Evolutionary conservation across 2,113 vertebrate species (phyloP), one percentile per base, ranked within the genome.

Genomic region (Corythaixoides concolor): DNA sequence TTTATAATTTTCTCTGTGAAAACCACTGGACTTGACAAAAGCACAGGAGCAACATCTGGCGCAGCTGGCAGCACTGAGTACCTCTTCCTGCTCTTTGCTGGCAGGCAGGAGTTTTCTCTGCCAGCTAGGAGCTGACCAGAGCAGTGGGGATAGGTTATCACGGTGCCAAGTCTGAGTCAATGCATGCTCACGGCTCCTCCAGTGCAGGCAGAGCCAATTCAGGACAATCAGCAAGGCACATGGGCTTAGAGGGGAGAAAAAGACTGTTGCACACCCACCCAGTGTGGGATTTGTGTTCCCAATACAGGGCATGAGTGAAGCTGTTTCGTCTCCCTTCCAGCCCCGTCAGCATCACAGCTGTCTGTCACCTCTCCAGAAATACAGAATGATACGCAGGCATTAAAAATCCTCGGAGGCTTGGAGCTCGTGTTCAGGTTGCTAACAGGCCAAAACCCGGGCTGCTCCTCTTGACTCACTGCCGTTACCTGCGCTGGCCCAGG

Each of bases 221-320:
- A 47, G 68, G 39, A 30, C 77, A 47, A 4, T 79, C 68, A 64
- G n/a, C 16, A 52, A 52, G 52, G 21, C 45, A 6, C 23, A 6
- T 3, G 11, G 19, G 8, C 16, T 93, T 59, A 26, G 8, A 58
- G 33, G 47, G 24, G 30, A 63, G 47, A 58, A 55, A 67, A 52
- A 17, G 12, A 1, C 18, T 50, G 39, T 24, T 45, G 17, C 49
- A n/a, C 37, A 33, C 15, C 9, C 1, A 2, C 22, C 19, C 4
- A 2, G 21, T 11, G 12, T 49, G 41, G 45, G 63, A 23, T 33
- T 37, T 50, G 35, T 35, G 35, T 32, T 78, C 35, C 56, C 32
- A 26, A 2, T 26, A 35, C 50, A 82, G 78, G 70, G 45, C 33
- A 56, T 45, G 9, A 74, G 33, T 7, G 14, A 77, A 39, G 11